phyloP scores from a whole-genome alignment of 2,888 invertebrate genomes.

The Microctonus aethiopoides region DNA sequence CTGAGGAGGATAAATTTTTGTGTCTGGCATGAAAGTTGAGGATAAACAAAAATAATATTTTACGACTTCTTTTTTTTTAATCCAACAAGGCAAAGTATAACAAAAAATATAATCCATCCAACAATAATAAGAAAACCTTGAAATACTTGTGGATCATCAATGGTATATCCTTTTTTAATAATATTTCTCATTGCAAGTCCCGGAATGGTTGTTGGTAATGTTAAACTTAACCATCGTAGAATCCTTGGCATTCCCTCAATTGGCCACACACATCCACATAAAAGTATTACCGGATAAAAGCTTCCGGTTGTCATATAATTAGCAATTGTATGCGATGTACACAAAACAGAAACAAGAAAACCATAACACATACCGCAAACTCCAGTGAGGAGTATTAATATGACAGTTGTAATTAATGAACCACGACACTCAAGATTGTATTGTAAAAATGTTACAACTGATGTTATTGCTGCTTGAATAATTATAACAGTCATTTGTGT shows the following conservation, averaged over 20 bases:
- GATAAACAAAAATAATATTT: neutral
- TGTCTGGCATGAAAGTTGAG: neutral
- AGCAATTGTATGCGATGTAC: slow-evolving; percentile 81
- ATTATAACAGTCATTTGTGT: slow-evolving; percentile 81
- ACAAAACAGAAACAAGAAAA: slow-evolving; percentile 84
- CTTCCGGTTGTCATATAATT: slow-evolving; percentile 89
- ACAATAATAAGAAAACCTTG: slow-evolving; percentile 77
- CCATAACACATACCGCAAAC: slow-evolving; percentile 88
- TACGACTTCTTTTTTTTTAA: slow-evolving; percentile 63
- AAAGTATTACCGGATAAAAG: slow-evolving; percentile 88
- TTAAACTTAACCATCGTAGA: slow-evolving; percentile 73
- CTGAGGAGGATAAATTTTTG: neutral
- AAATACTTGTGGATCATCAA: slow-evolving; percentile 77
- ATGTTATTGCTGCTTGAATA: slow-evolving; percentile 75
- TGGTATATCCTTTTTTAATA: slow-evolving; percentile 79
- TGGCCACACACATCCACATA: slow-evolving; percentile 83
- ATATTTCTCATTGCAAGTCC: slow-evolving; percentile 81
- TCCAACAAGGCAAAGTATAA: slow-evolving; percentile 71
- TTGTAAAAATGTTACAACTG: slow-evolving; percentile 73
- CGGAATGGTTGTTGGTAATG: slow-evolving; percentile 84
- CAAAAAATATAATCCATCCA: slow-evolving; percentile 74
- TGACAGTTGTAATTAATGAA: slow-evolving; percentile 72
- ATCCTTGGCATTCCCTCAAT: slow-evolving; percentile 76
- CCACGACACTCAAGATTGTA: slow-evolving; percentile 75
- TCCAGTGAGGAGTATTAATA: slow-evolving; percentile 78